Evolutionary conservation across 2,113 vertebrate species (phyloP).

Genomic region (Seriola dumerili): DNA sequence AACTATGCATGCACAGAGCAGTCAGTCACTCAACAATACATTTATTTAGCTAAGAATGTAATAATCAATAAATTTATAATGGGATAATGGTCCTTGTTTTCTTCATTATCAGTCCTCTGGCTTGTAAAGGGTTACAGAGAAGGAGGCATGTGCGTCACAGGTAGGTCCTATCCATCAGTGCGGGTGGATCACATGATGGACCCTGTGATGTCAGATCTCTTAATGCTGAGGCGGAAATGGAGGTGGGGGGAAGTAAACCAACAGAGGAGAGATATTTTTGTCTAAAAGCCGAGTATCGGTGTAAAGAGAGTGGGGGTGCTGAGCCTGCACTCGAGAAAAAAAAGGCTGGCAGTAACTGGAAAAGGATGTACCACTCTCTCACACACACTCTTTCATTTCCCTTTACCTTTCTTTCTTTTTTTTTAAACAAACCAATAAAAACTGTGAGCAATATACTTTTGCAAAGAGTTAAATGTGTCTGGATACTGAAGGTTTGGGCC

Average conservation of each 20-base stretch:
- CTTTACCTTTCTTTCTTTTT: constrained; percentile 1
- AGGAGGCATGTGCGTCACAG: constrained; percentile 73
- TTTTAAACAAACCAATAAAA: background rate
- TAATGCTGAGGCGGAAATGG: constrained; percentile 69
- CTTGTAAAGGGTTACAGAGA: constrained; percentile 63
- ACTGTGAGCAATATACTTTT: background rate
- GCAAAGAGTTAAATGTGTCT: background rate
- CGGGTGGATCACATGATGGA: constrained; percentile 73
- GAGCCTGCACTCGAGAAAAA: constrained; percentile 41
- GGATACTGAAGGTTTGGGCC: background rate
- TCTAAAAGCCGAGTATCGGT: constrained; percentile 41
- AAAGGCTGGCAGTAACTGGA: constrained; percentile 17
- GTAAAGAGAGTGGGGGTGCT: constrained; percentile 50
- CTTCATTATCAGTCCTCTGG: constrained; percentile 2
- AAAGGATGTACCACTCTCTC: constrained; percentile 43
- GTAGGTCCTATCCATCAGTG: constrained; percentile 67
- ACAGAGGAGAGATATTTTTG: constrained; percentile 65
- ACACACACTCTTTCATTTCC: background rate
- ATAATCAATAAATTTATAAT: background rate
- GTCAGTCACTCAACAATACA: background rate
- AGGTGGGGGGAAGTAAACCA: constrained; percentile 56
- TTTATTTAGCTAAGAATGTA: background rate
- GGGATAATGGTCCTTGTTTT: background rate
- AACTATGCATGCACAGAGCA: background rate
- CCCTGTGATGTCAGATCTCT: constrained; percentile 72